Base-by-base conservation (phyloP, 2,113 vertebrate species). In the Xenopus tropicalis region DNA sequence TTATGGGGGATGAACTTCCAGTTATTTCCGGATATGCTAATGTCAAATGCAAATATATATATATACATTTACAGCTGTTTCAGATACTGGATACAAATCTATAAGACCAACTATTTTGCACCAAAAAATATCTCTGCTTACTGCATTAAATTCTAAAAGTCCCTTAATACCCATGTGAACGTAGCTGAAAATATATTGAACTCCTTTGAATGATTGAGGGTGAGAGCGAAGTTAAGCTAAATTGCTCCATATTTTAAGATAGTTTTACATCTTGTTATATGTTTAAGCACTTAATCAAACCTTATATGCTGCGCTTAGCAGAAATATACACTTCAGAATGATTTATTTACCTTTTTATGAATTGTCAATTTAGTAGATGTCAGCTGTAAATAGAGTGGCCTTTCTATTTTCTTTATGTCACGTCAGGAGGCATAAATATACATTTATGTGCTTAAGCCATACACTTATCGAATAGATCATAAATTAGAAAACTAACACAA, bases 361-460 rank as follows among this genome's bases (percentile, higher is more conserved):
- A 42, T 10, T 61, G 9, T 54, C 61, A 78, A 43, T 78, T 78
- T 70, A 80, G 7, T 14, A 82, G 66, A 29, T 3, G 73, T 70
- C 22, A 62, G 12, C 46, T 62, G 16, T 80, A 79, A 79, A 70
- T 78, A 66, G 1, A 73, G 77, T 12, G 0, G 72, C 8, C 24
- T 14, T 70, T 22, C 72, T 74, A 72, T 58, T 82, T 78, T 58
- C 77, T 52, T 73, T 64, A 78, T 21, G 59, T 62, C 16, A 58
- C 17, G 75, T 62, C 10, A 62, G 29, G 29, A 37, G 22, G 14
- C 2, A 43, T 13, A 23, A 57, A 1, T n/a, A 66, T 75, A 37
- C 23, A 25, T 4, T 66, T 75, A 54, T 56, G 46, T 61, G 24
- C 69, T 66, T 62, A 21, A 24, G 25, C 16, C 17, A 9, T 52